Evolutionary conservation across 2,888 invertebrate genomes (phyloP), one percentile per base, ranked within the genome.

Genomic region (Esperia sulphurella): DNA sequence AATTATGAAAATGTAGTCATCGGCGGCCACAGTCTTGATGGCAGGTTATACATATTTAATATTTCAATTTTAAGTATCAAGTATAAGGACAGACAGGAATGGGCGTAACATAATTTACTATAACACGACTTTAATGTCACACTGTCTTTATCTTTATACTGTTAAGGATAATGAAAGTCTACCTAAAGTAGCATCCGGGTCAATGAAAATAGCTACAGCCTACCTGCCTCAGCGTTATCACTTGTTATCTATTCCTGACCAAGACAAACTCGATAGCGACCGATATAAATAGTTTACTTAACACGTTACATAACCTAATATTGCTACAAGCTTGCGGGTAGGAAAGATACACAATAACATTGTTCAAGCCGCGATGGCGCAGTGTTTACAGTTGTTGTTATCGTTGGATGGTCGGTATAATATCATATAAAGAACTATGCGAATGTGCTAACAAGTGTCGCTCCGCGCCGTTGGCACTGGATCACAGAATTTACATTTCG

Each of bases 311-410:
- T 58, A 53, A 56, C 41, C 44, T 39, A 29, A 47, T 45, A 47
- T 65, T 55, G 61, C 55, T 59, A 54, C 55, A 57, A 45, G 53
- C 60, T 43, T 49, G 46, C 46, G 54, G 51, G 52, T 65, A 68
- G 61, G 68, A 72, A 71, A 66, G 70, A 66, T 67, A 66, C 60
- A 71, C 64, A 61, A 55, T 44, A 48, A 45, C 54, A 58, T 69
- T 65, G 69, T 74, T 71, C 49, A 55, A 57, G 63, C 59, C 58
- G 68, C 68, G 67, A 63, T 59, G 58, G 68, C 68, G 68, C 57
- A 58, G 65, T 85, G 83, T 87, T 86, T 83, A 82, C 79, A 66
- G 61, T 68, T 58, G 54, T 60, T 68, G 76, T 82, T 85, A 84
- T 85, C 84, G 68, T 57, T 52, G 14, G 41, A 21, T 21, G 21